Percentiles rank a stretch among this genome's conserved stretches.
Conservation (phyloP, 92 coral and sea anemone genomes). For the Parazoanthus atlanticus region DNA sequence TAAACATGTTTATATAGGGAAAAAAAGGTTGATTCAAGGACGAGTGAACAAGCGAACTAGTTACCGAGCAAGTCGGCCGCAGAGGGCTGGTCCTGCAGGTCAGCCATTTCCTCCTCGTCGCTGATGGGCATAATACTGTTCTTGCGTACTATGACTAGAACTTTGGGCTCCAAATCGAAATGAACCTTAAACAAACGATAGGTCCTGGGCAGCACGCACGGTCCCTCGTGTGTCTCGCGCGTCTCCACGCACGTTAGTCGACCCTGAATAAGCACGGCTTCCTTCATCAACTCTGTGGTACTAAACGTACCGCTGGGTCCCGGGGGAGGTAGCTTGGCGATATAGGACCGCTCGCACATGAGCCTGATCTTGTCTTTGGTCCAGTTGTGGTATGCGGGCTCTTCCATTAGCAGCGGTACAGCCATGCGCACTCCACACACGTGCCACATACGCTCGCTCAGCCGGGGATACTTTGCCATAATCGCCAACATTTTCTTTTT, state of each 20-base stretch:
- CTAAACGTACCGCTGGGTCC: slow-evolving; percentile 59
- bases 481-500: slow-evolving; percentile 68
- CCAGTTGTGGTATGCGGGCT: slow-evolving; percentile 86
- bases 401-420: slow-evolving; percentile 91
- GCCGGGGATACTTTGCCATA: slow-evolving; percentile 65
- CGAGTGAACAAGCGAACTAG: not conserved
- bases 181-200: slow-evolving; percentile 64
- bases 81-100: slow-evolving; percentile 77
- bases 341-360: slow-evolving; percentile 92
- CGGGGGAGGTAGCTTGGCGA: slow-evolving; percentile 63
- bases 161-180: slow-evolving; percentile 80
- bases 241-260: slow-evolving; percentile 76
- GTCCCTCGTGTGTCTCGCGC: slow-evolving; percentile 81
- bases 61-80: slow-evolving; percentile 79
- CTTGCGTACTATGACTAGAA: slow-evolving; percentile 74
- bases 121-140: slow-evolving; percentile 53
- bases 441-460: slow-evolving; percentile 81
- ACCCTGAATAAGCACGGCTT: slow-evolving; percentile 87
- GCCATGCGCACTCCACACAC: slow-evolving; percentile 94
- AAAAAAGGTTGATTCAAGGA: not conserved
- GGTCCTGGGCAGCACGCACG: slow-evolving; percentile 75
- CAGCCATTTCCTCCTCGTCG: slow-evolving; percentile 72
- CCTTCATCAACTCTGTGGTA: slow-evolving; percentile 72
- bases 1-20: too few species aligned
- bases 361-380: slow-evolving; percentile 88